These are phyloP conservation scores for Machaerirhynchus nigripectus DNA, from an alignment of 2,113 vertebrate species.

Conservation along the genomic window DNA sequence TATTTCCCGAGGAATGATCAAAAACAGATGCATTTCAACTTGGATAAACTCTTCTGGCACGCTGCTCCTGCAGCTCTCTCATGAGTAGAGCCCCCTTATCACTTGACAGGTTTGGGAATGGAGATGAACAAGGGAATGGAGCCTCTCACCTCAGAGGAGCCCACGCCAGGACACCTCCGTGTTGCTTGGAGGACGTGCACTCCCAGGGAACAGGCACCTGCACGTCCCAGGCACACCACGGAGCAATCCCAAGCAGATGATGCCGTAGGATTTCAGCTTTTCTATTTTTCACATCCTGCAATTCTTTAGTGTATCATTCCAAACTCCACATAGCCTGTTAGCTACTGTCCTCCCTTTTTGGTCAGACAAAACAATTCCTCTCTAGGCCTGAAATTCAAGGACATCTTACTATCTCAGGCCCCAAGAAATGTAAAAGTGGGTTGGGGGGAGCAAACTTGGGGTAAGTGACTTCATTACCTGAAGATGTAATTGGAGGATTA, in stretches of 20 bases:
- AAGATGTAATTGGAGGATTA: too few species aligned
- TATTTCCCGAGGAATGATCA: background rate
- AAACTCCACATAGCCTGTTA: too few species aligned
- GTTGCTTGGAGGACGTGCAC: background rate
- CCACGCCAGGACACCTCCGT: fast-evolving
- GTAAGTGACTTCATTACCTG: too few species aligned
- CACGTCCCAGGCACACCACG: background rate
- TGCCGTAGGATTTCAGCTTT: too few species aligned
- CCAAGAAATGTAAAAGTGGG: too few species aligned
- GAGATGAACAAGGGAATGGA: background rate
- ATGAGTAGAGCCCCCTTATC: background rate
- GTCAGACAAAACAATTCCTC: too few species aligned
- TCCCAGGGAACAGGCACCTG: background rate
- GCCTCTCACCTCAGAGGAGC: background rate
- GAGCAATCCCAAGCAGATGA: background rate
- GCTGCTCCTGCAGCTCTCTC: background rate
- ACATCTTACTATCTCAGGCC: too few species aligned
- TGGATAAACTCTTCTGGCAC: background rate
- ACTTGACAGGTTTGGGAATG: background rate
- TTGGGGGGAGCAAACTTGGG: too few species aligned
- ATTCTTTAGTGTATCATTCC: too few species aligned
- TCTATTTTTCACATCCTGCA: too few species aligned
- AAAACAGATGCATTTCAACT: background rate
- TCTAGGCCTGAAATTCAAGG: too few species aligned
- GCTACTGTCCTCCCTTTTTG: too few species aligned